Base-by-base conservation (phyloP, 64 coral and sea anemone species). In the Porites lutea region DNA sequence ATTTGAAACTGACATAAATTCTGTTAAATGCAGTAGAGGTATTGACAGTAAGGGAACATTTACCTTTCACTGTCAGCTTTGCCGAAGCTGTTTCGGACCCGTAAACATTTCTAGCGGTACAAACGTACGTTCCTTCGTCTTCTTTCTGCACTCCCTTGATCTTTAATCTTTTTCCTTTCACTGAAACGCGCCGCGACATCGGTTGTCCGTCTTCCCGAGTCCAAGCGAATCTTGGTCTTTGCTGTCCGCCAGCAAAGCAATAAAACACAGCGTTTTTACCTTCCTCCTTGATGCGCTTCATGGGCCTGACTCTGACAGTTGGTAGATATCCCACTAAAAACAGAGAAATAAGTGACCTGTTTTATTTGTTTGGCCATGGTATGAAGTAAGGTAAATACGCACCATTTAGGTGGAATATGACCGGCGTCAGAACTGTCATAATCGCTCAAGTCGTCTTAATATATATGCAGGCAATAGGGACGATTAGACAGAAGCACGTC, bases 31-130 rank as follows among this genome's bases (percentile, higher is more conserved):
- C 7, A 5, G 54, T 57, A 4, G 54, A 77, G 47, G 13, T 50
- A 76, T 15, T 3, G 11, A 69, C 48, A 21, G n/a, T n/a, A n/a
- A 8, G 61, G 5, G 19, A 60, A n/a, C 2, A 52, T 68, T 86
- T 64, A 92, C 90, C 90, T 82, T 83, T 58, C 4, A 92, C 80
- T 21, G 11, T 86, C 23, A 92, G 23, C 27, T 51, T 27, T 9
- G 47, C 57, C 53, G 71, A 52, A 62, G 79, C 83, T 3, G 91
- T 89, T 78, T 93, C 87, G 52, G 86, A 74, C 21, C 94, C 97
- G 61, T 96, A 94, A 13, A 82, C 81, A 60, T 94, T 99, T 60
- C 89, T 96, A 4, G 82, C 97, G 58, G 97, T 99, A 46, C 97
- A 99, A 43, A 92, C 74, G 52, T 99, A 99, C 7, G 54, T 67